Evolutionary conservation across 2,113 vertebrate genomes (phyloP).

Genomic region (Phaethon lepturus): DNA sequence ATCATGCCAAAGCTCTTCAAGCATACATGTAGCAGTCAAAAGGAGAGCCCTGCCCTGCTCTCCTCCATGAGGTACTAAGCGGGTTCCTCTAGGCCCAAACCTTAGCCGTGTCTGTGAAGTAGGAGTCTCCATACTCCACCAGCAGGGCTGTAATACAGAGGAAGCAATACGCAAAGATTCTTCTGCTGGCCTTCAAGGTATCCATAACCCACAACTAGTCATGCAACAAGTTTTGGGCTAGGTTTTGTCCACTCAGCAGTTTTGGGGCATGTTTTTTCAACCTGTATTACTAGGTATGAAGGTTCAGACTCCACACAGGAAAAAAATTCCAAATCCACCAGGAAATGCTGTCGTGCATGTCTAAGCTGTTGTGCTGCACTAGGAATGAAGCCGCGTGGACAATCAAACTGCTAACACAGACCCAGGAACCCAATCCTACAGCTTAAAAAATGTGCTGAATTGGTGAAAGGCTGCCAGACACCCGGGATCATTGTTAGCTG

Average conservation of each 20-base stretch:
- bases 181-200: background rate
- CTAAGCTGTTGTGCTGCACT: constrained; percentile 13
- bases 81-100: background rate
- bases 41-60: background rate
- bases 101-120: background rate
- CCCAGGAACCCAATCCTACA: constrained; percentile 22
- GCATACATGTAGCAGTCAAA: background rate
- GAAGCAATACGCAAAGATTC: background rate
- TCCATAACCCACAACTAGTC: background rate
- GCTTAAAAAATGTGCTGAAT: constrained; percentile 37
- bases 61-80: background rate
- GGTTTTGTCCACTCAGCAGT: background rate
- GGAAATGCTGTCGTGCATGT: background rate
- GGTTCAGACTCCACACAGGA: background rate
- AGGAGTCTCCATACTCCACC: background rate
- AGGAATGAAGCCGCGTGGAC: background rate
- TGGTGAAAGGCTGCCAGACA: constrained; percentile 45
- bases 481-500: background rate
- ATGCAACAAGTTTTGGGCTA: background rate
- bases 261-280: background rate
- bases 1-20: background rate
- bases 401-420: constrained; percentile 59
- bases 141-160: background rate
- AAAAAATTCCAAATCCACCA: background rate
- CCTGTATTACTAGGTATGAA: background rate